Percentiles rank a stretch among this genome's conserved stretches.
phyloP scores from a whole-genome alignment of 1,140 invertebrate species.

The Medauroidea extradentata region DNA sequence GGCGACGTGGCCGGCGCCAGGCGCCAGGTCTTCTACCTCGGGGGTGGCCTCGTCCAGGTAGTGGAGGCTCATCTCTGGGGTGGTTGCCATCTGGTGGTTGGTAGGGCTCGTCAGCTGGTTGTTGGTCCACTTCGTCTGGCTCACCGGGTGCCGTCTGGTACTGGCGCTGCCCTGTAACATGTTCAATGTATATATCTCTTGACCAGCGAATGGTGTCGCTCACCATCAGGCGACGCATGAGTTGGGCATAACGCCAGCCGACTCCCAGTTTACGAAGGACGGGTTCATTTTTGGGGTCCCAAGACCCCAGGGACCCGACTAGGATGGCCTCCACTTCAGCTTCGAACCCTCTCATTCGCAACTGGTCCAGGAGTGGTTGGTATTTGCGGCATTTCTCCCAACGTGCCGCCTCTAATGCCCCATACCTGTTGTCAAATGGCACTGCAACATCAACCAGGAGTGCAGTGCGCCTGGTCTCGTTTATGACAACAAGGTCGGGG shows the following conservation, averaged over 20 bases:
- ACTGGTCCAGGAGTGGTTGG: conserved; percentile 9
- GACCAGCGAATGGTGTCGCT: conserved; percentile 29
- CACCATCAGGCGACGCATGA: conserved; percentile 26
- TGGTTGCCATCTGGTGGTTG: neutral
- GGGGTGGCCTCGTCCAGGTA: neutral
- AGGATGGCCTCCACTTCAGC: conserved; percentile 24
- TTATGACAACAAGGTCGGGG: conserved; percentile 33
- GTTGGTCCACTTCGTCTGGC: no score
- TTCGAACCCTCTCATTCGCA: conserved; percentile 16
- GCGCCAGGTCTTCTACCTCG: no score
- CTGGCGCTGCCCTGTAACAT: conserved; percentile 8
- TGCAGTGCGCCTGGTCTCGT: conserved; percentile 20
- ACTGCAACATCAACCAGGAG: conserved; percentile 37
- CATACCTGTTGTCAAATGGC: conserved; percentile 36
- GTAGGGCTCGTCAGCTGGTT: no score
- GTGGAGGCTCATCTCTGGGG: neutral
- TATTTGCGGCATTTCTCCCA: conserved; percentile 23
- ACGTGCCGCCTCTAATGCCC: conserved; percentile 20
- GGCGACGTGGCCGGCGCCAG: no score
- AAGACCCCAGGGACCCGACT: conserved; percentile 27
- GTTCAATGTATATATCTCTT: conserved; percentile 26
- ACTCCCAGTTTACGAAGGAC: conserved; percentile 16
- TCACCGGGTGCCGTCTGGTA: neutral
- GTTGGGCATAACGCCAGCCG: conserved; percentile 2
- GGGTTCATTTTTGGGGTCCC: conserved; percentile 27